Base-by-base conservation (phyloP, 2,113 vertebrate species). In the Podarcis cretensis region DNA sequence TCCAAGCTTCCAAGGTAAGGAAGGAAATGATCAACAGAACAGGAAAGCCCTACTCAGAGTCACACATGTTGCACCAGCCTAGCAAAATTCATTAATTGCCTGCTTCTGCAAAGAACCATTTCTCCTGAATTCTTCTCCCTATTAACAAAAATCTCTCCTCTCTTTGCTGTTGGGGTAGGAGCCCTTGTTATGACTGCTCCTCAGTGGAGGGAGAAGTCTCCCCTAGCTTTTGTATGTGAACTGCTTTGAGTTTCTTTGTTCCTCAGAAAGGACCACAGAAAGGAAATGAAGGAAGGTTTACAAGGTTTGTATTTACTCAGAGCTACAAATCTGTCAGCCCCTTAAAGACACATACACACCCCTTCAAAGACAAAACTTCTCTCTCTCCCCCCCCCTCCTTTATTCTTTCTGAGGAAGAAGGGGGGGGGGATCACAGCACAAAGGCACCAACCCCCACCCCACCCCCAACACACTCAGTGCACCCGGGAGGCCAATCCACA, bases 11-110 rank as follows among this genome's bases (percentile, higher is more conserved):
- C 93, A 91, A 95, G 91, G 92, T 94, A 92, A 95, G 96, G 95
- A 95, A 95, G 96, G 95, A 96, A 96, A 96, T 95, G 92, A 95
- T 94, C 93, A 87, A 84, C 89, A 90, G 92, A 77, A 93, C 91
- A 94, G 95, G 94, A 96, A 95, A 95, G 89, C 93, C 93, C 94
- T 40, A 27, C 89, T 96, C 87, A 85, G 90, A 94, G 93, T 90
- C 93, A 94, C 40, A 90, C 92, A 90, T 32, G 8, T 89, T 40
- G 69, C 90, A 86, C 92, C 88, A 91, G 92, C 91, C 90, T 85
- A 91, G 86, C 73, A 20, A 87, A 83, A 84, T 84, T 82, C 91
- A 92, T 89, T 89, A 30, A 0, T 65, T 37, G 90, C 89, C 88
- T 23, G 16, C 57, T 43, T 1, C 76, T 66, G 79, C 0, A 2